These are phyloP conservation scores for Entelurus aequoreus DNA, from an alignment of 2,113 vertebrate genomes.

Conservation along the genomic window DNA sequence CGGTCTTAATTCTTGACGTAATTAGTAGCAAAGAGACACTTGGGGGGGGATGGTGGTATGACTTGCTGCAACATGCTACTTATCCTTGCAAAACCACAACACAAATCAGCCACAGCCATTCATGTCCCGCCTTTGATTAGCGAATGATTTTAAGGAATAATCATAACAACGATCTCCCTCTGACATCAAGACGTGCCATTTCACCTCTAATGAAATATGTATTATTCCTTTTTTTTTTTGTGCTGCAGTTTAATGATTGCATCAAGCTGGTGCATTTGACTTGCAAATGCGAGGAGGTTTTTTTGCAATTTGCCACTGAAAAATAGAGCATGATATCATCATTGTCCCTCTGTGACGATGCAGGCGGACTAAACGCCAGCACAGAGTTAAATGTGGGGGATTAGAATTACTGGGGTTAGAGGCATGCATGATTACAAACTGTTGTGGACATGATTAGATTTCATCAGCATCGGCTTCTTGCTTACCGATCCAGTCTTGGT, in stretches of 20 bases:
- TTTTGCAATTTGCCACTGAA: slow-evolving; percentile 74
- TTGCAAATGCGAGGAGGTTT: slow-evolving; percentile 75
- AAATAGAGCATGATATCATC: slow-evolving; percentile 80
- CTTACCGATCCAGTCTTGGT: slow-evolving; percentile 73
- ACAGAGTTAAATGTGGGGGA: slow-evolving; percentile 74
- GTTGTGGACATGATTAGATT: slow-evolving; percentile 51
- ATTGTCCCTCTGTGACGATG: slow-evolving; percentile 80
- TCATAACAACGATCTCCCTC: slow-evolving; percentile 28
- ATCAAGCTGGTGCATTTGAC: slow-evolving; percentile 75
- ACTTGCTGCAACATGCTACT: slow-evolving; percentile 36
- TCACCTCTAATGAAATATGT: slow-evolving; percentile 66
- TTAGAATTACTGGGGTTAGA: slow-evolving; percentile 60
- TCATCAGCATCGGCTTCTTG: slow-evolving; percentile 54
- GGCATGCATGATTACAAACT: slow-evolving; percentile 69
- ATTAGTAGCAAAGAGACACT: slow-evolving; percentile 19
- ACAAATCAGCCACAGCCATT: slow-evolving; percentile 2
- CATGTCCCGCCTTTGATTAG: slow-evolving; percentile 33
- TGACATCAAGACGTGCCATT: slow-evolving; percentile 36
- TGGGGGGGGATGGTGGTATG: slow-evolving; percentile 3
- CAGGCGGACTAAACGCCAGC: slow-evolving; percentile 72
- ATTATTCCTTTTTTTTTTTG: slow-evolving; percentile 63
- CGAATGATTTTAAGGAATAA: slow-evolving; percentile 36
- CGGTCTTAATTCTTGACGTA: background rate
- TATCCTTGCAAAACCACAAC: slow-evolving; percentile 12
- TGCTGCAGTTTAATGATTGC: slow-evolving; percentile 71